Evolutionary conservation across 2,113 vertebrate species (phyloP).

Genomic region (Corydoras sp.): DNA sequence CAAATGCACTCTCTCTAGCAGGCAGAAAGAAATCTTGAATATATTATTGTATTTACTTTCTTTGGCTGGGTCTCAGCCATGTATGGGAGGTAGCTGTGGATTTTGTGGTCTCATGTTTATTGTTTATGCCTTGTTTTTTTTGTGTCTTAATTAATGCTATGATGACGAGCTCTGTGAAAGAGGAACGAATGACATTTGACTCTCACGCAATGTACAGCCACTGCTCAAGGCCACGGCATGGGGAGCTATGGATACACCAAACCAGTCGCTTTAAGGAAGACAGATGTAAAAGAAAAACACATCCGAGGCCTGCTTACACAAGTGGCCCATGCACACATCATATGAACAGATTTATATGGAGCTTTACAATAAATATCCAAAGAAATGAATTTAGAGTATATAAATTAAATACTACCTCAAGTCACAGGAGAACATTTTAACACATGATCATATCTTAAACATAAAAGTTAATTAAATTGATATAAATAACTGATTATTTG

Average conservation of each 20-base stretch:
- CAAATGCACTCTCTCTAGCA: constrained; percentile 35
- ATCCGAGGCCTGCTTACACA: constrained; percentile 47
- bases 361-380: too few relatives aligned
- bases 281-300: constrained; percentile 56
- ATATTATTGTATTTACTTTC: constrained; percentile 64
- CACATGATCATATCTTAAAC: too few relatives aligned
- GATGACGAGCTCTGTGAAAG: constrained; percentile 62
- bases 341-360: neutral
- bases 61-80: constrained; percentile 53
- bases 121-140: constrained; percentile 69
- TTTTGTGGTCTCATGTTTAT: constrained; percentile 66
- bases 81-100: constrained; percentile 54
- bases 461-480: too few relatives aligned
- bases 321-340: neutral
- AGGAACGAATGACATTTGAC: constrained; percentile 49
- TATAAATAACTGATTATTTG: too few relatives aligned
- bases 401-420: too few relatives aligned
- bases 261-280: constrained; percentile 51
- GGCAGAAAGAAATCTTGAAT: constrained; percentile 65
- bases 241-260: constrained; percentile 47
- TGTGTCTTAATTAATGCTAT: constrained; percentile 65
- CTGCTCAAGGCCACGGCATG: constrained; percentile 47
- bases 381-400: too few relatives aligned
- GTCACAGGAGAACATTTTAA: too few relatives aligned
- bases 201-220: constrained; percentile 62